Evolutionary conservation across 2,888 invertebrate species (phyloP).

Genomic region (Halictus quadricinctus): DNA sequence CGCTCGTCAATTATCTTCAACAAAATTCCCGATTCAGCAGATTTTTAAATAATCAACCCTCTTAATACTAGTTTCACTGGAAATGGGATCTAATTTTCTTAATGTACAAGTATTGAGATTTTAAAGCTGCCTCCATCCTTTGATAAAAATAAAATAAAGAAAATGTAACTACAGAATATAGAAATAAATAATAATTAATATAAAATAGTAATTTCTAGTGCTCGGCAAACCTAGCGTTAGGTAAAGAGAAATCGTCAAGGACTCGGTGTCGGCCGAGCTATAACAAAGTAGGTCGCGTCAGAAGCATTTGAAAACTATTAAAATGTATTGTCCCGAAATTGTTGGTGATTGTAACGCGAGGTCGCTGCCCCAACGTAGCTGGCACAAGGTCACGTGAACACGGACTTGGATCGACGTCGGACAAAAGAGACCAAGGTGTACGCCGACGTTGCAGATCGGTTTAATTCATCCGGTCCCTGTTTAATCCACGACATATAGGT

Average conservation of each 20-base stretch:
- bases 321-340: neutral
- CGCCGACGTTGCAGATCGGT: slow-evolving; percentile 18
- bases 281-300: neutral
- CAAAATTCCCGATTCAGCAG: no score
- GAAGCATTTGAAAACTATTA: neutral
- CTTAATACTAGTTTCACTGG: no score
- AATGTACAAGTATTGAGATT: neutral
- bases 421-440: slow-evolving; percentile 21
- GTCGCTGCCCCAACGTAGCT: no score
- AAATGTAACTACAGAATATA: no score
- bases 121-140: no score
- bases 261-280: neutral
- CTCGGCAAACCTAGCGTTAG: no score
- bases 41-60: neutral
- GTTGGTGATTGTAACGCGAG: neutral
- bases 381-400: neutral
- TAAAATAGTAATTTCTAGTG: no score
- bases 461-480: slow-evolving; percentile 29
- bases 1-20: neutral
- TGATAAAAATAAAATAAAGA: no score
- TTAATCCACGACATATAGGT: slow-evolving; percentile 9
- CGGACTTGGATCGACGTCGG: neutral
- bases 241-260: no score
- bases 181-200: no score
- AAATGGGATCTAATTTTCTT: neutral